phyloP scores from a whole-genome alignment of 2,113 vertebrate species.

The Grantiella picta region DNA sequence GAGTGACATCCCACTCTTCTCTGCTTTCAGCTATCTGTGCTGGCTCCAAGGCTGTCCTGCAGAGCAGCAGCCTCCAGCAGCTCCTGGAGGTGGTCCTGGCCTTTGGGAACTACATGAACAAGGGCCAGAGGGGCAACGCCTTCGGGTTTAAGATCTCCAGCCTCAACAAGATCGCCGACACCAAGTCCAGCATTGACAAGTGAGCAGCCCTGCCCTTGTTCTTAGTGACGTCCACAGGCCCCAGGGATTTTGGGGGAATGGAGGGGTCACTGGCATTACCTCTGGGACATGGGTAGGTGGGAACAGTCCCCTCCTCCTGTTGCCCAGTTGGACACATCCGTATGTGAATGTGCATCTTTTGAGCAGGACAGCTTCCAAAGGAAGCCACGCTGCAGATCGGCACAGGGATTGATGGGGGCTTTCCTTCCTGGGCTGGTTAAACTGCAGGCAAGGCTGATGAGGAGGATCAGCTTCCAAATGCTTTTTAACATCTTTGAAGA shows the following conservation, averaged over 20 bases:
- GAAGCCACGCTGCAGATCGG: not conserved
- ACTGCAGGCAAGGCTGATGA: not conserved
- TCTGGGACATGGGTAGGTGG: not conserved
- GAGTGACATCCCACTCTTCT: not conserved
- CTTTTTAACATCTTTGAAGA: not conserved
- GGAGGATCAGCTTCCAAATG: not conserved
- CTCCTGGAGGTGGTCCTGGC: conserved; percentile 96
- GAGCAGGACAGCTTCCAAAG: not conserved
- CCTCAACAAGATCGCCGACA: conserved; percentile 98
- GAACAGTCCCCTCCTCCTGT: not conserved
- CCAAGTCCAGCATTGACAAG: conserved; percentile 99
- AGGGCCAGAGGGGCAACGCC: conserved; percentile 95
- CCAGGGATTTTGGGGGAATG: not conserved
- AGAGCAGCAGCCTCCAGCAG: conserved; percentile 89
- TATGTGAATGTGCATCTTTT: not conserved
- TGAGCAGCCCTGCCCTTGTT: conserved; percentile 66
- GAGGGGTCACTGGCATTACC: not conserved
- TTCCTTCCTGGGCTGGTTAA: not conserved
- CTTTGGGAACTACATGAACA: conserved; percentile 99
- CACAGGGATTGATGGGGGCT: not conserved
- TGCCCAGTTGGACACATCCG: rapidly evolving
- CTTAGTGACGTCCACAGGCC: rapidly evolving
- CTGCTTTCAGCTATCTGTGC: conserved; percentile 80
- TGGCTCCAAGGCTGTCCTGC: conserved; percentile 90
- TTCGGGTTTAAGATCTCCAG: conserved; percentile 97